Percentiles rank a stretch among this genome's conserved stretches.
Conservation (phyloP, 2,113 vertebrate genomes). For the Corvus hawaiiensis region DNA sequence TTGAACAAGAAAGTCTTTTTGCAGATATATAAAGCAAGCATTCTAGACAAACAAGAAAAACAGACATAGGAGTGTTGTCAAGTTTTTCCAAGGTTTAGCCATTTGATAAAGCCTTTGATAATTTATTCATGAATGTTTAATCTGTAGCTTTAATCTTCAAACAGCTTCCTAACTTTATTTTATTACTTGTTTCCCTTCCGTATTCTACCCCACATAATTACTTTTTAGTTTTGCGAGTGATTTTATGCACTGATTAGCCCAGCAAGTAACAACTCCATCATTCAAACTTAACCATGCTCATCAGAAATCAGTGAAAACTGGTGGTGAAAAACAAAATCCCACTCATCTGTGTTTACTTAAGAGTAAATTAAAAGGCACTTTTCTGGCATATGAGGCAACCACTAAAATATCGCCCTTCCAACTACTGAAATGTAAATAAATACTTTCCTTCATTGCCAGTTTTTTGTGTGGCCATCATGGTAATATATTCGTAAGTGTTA, state of each 20-base stretch:
- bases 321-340: not conserved
- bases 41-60: not conserved
- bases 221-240: conserved; percentile 4
- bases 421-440: conserved; percentile 37
- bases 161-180: conserved; percentile 15
- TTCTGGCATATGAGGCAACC: not conserved
- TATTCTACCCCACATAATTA: not conserved
- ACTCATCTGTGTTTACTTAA: conserved; percentile 14
- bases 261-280: conserved; percentile 30
- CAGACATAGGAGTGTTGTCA: not conserved
- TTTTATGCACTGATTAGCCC: conserved; percentile 38
- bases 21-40: conserved; percentile 3
- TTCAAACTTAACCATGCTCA: conserved; percentile 6
- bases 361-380: conserved; percentile 35
- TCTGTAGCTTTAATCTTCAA: conserved; percentile 54
- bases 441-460: not conserved
- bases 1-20: conserved; percentile 26
- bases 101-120: conserved; percentile 54
- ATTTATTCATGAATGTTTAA: conserved; percentile 62
- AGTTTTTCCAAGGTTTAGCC: conserved; percentile 11
- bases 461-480: not conserved
- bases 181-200: conserved; percentile 38
- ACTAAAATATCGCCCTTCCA: not conserved
- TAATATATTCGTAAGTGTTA: conserved; percentile 3
- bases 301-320: conserved; percentile 18